Conservation (phyloP, 2,888 invertebrate genomes). For the Caenorhabditis angaria region DNA sequence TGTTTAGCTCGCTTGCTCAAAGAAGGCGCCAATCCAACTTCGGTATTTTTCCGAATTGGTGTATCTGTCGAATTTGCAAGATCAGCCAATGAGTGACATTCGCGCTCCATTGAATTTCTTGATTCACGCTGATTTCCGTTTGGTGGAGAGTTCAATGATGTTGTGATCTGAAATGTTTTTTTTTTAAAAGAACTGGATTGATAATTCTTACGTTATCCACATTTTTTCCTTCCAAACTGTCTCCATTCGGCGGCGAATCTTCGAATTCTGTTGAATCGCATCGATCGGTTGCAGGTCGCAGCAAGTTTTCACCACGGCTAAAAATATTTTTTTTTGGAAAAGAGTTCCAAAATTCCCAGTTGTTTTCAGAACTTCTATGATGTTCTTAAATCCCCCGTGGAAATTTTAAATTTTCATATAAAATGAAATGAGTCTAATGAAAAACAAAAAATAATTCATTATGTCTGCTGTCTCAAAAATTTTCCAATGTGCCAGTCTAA, state of each 20-base stretch:
- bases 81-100: slow-evolving; percentile 66
- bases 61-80: slow-evolving; percentile 48
- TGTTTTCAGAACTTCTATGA: too few species aligned
- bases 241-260: slow-evolving; percentile 53
- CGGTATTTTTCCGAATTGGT: slow-evolving; percentile 59
- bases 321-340: slow-evolving; percentile 4
- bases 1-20: slow-evolving; percentile 50
- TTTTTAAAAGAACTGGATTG: background rate
- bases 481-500: too few species aligned
- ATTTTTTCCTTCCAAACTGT: slow-evolving; percentile 44
- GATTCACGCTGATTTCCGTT: slow-evolving; percentile 42
- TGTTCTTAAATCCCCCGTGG: too few species aligned
- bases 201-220: slow-evolving; percentile 29
- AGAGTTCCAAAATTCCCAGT: background rate
- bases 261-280: slow-evolving; percentile 59
- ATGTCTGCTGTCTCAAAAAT: too few species aligned
- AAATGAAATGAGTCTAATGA: too few species aligned
- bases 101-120: slow-evolving; percentile 56
- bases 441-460: too few species aligned
- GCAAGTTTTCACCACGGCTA: slow-evolving; percentile 32
- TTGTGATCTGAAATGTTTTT: slow-evolving; percentile 27
- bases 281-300: slow-evolving; percentile 30
- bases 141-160: slow-evolving; percentile 36
- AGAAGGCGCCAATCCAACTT: slow-evolving; percentile 47
- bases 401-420: too few species aligned